These are phyloP conservation scores for Notodonta dromedarius DNA, from an alignment of 2,888 invertebrate genomes.

Conservation along the genomic window DNA sequence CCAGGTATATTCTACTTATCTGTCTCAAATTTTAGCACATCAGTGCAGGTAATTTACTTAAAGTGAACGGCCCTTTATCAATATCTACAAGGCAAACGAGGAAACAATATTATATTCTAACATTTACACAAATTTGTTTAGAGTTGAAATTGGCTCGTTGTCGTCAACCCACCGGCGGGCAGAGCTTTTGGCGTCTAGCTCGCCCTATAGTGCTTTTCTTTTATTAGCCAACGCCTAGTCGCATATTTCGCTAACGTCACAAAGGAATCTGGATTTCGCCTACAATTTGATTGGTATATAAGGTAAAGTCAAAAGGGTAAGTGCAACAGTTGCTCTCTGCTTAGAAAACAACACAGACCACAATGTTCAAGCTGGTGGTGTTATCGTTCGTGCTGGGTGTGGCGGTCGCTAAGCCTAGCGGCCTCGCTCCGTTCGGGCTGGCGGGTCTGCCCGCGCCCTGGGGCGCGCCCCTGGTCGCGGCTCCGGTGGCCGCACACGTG, in stretches of 20 bases:
- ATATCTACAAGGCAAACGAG: slow-evolving; percentile 71
- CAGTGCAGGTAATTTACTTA: slow-evolving; percentile 23
- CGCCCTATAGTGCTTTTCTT: slow-evolving; percentile 55
- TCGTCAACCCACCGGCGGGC: slow-evolving; percentile 11
- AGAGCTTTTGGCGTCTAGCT: slow-evolving; percentile 25
- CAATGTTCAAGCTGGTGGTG: slow-evolving; percentile 85
- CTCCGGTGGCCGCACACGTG: slow-evolving; percentile 33
- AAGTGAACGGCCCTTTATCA: slow-evolving; percentile 74
- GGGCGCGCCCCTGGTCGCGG: slow-evolving; percentile 42
- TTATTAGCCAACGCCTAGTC: slow-evolving; percentile 59
- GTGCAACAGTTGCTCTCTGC: slow-evolving; percentile 67
- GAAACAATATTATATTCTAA: slow-evolving; percentile 40
- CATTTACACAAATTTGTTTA: slow-evolving; percentile 22
- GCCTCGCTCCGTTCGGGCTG: slow-evolving; percentile 40
- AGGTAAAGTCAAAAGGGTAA: slow-evolving; percentile 56
- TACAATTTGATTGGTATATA: slow-evolving; percentile 72
- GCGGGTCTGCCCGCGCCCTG: slow-evolving; percentile 48
- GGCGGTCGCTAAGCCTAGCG: slow-evolving; percentile 78
- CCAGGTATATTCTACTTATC: too few relatives aligned
- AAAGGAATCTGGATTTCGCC: slow-evolving; percentile 75
- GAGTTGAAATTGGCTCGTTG: slow-evolving; percentile 35
- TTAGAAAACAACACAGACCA: slow-evolving; percentile 79
- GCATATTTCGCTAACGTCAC: slow-evolving; percentile 68
- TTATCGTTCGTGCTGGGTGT: slow-evolving; percentile 86
- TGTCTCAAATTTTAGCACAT: slow-evolving; percentile 22